Evolutionary conservation across 2,888 invertebrate species (phyloP), one percentile per base, ranked within the genome.

Genomic region (Chrysolina americana): DNA sequence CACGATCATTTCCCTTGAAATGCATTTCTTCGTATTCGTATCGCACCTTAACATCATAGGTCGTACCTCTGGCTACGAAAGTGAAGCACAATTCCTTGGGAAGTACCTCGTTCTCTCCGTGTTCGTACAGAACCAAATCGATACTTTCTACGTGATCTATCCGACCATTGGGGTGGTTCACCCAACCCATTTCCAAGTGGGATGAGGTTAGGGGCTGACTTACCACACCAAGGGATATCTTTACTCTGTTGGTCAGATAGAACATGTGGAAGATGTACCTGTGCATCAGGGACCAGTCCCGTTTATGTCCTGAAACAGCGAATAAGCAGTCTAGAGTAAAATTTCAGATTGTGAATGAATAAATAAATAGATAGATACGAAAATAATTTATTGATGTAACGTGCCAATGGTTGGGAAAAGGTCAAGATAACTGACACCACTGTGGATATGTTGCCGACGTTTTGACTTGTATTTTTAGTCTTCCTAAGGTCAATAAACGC

Each of bases 191-290:
- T 85, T 94, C 93, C 74, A 94, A 89, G 2, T 92, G 86, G 17
- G 92, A 90, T 23, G 91, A 91, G 0, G 92, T 92, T 69, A 90
- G 89, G 0, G 95, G 95, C 86, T 96, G 95, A 78, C 94, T 94
- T 72, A 96, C 91, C 68, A 94, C 92, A 1, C 95, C 95, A 0
- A 95, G 90, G 73, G 92, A 91, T 77, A 94, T 90, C 81, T 89
- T 91, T 62, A 91, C 90, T 17, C 93, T 94, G 84, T 95, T 92
- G 53, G 92, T 91, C 68, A 95, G 88, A 84, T 93, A 93, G 47
- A 94, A 91, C 85, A 94, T 94, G 87, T 95, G 94, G 86, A 95
- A 94, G 2, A 92, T 94, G 86, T 95, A 95, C 15, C 95, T 89
- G 84, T 95, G 93, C 89, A 95, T 92, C 78, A 93, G 87, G 50